A percentile compares a stretch with the other conserved stretches of the same genome.
Conservation (phyloP, 2,888 invertebrate species). For the Nowickia ferox region DNA sequence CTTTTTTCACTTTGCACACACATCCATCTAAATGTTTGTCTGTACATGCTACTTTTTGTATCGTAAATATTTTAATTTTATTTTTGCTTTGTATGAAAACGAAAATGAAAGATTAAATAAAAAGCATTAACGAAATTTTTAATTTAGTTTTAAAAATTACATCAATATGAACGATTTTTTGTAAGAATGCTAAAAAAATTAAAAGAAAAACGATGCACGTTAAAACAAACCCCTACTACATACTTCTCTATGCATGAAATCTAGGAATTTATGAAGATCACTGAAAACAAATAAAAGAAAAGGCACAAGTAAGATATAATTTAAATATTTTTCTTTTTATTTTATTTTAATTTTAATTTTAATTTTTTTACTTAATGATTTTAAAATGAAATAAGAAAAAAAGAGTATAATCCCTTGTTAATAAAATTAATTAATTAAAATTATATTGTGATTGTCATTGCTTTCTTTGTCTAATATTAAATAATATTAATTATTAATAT, state of each 20-base stretch:
- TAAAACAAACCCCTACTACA: constrained; percentile 58
- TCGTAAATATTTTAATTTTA: constrained; percentile 41
- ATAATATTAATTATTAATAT: background rate
- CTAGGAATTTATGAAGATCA: constrained; percentile 69
- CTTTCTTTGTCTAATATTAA: constrained; percentile 12
- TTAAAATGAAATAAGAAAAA: constrained; percentile 2
- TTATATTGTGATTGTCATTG: background rate
- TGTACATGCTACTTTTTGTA: constrained; percentile 49
- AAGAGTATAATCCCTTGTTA: background rate
- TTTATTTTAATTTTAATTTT: constrained; percentile 18
- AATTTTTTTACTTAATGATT: constrained; percentile 17
- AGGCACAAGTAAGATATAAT: constrained; percentile 71
- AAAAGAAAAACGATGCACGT: constrained; percentile 66
- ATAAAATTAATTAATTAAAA: constrained; percentile 7
- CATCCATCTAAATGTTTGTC: constrained; percentile 60
- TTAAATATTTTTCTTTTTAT: constrained; percentile 60
- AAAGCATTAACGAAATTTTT: constrained; percentile 72
- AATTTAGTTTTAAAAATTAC: constrained; percentile 81
- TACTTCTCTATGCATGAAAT: constrained; percentile 68
- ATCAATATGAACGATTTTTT: constrained; percentile 82
- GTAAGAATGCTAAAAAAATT: constrained; percentile 76
- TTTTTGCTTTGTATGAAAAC: constrained; percentile 63
- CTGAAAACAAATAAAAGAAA: constrained; percentile 45
- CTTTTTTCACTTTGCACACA: constrained; percentile 58
- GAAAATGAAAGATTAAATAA: constrained; percentile 18